Base-by-base conservation (phyloP, 2,888 invertebrate species). In the Carterocephalus palaemon region DNA sequence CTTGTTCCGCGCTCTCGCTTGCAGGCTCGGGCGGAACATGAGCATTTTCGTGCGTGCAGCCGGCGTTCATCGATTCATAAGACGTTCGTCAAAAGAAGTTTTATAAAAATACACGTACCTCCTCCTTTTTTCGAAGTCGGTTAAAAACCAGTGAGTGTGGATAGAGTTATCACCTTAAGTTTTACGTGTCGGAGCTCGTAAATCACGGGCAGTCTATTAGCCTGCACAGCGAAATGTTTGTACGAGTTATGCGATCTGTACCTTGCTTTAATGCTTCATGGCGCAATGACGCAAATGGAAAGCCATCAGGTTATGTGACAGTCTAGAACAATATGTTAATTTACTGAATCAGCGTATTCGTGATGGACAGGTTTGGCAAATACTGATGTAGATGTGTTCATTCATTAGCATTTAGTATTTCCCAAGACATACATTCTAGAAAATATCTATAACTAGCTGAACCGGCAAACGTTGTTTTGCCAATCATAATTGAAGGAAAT, bases 161-260 rank as follows among this genome's bases (percentile, higher is more conserved):
- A n/a, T n/a, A n/a, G n/a, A n/a, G n/a, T n/a, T n/a, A n/a, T n/a
- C n/a, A n/a, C n/a, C n/a, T n/a, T n/a, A n/a, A n/a, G n/a, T n/a
- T n/a, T n/a, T n/a, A n/a, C n/a, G n/a, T n/a, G n/a, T 36, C 33
- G 34, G 37, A 46, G 46, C 37, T 52, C 47, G 53, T 55, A 50
- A 53, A 54, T 51, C 45, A 51, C 34, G 46, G 32, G n/a, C n/a
- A 24, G 19, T 13, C 10, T 23, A 8, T 24, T 41, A 16, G 42
- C 42, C 29, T 34, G 34, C 19, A 6, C 19, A 19, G 24, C 8
- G 33, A 20, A 41, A 5, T 8, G 15, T 28, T 3, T 8, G 13
- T 33, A 33, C 8, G 24, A 1, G 9, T 13, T 28, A 32, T n/a
- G n/a, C n/a, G 13, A 34, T 36, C 34, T 29, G 42, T 43, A 22